Percentiles rank a stretch among this genome's conserved stretches.
phyloP scores from a whole-genome alignment of 1,140 invertebrate genomes.

The Cepaea nemoralis region DNA sequence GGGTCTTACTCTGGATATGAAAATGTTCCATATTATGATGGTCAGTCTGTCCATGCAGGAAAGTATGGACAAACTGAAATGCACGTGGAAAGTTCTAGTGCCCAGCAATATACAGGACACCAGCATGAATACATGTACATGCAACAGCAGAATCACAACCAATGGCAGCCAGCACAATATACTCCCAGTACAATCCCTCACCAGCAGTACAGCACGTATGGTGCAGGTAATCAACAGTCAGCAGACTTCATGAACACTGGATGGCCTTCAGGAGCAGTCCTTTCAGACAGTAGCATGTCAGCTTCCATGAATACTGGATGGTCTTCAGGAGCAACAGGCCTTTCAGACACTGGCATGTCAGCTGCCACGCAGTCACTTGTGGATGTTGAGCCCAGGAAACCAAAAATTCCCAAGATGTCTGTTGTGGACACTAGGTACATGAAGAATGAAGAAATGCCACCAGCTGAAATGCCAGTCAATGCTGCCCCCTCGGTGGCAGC shows the following conservation, averaged over 20 bases:
- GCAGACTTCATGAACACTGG: not conserved
- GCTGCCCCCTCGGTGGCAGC: constrained; percentile 19
- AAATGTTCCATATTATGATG: not conserved
- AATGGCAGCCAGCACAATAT: not conserved
- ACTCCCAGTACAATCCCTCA: not conserved
- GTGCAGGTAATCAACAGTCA: not conserved
- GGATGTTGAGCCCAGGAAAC: not conserved
- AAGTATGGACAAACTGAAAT: not conserved
- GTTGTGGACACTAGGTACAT: constrained; percentile 38
- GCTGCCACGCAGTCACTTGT: not conserved
- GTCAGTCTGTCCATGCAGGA: not conserved
- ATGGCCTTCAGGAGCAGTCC: not conserved
- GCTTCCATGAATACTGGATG: not conserved
- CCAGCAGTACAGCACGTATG: not conserved
- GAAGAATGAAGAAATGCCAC: constrained; percentile 31
- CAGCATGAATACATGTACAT: not conserved
- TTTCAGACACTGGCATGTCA: too few relatives aligned
- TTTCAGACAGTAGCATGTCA: not conserved
- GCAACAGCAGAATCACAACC: not conserved
- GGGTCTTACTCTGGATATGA: not conserved
- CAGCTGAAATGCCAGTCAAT: not conserved
- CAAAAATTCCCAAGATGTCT: constrained; percentile 9
- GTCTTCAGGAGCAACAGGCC: not conserved
- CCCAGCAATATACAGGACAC: not conserved
- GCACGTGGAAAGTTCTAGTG: not conserved